These are phyloP conservation scores for Ispidina picta DNA, from an alignment of 2,797 vertebrate species.

Conservation along the genomic window DNA sequence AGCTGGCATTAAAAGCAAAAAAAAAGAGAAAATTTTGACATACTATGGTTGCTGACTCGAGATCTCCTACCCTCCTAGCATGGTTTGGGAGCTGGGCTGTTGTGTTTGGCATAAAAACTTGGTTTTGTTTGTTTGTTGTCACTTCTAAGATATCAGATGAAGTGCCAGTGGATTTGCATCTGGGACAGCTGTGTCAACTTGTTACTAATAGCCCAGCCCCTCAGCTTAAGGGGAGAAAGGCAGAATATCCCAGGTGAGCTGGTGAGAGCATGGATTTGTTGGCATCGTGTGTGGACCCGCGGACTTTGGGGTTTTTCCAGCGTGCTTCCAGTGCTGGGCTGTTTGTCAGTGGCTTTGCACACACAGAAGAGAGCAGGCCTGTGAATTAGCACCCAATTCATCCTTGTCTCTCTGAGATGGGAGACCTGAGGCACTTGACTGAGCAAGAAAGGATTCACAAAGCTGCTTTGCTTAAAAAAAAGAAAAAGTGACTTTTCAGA, in stretches of 20 bases:
- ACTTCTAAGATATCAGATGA: slow-evolving; percentile 22
- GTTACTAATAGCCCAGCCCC: background rate
- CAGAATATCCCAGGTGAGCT: background rate
- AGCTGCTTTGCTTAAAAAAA: background rate
- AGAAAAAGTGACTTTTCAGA: background rate
- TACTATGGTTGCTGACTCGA: background rate
- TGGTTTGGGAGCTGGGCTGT: background rate
- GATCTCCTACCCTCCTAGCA: background rate
- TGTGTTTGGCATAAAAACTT: slow-evolving; percentile 24
- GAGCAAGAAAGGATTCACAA: slow-evolving; percentile 8
- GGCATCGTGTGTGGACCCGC: background rate
- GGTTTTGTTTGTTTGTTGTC: slow-evolving; percentile 39
- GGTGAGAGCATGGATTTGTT: background rate
- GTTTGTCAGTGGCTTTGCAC: background rate
- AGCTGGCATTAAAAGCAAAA: background rate
- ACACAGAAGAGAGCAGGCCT: background rate
- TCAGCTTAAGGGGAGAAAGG: background rate
- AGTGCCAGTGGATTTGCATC: slow-evolving; percentile 8
- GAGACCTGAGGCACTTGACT: background rate
- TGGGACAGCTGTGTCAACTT: slow-evolving; percentile 12
- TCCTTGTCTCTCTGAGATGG: background rate
- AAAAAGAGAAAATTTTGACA: background rate
- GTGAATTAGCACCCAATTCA: background rate
- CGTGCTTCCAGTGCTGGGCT: background rate
- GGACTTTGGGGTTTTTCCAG: background rate